Evolutionary conservation across 2,888 invertebrate genomes (phyloP), one percentile per base, ranked within the genome.

Genomic region (Orthosia gracilis): DNA sequence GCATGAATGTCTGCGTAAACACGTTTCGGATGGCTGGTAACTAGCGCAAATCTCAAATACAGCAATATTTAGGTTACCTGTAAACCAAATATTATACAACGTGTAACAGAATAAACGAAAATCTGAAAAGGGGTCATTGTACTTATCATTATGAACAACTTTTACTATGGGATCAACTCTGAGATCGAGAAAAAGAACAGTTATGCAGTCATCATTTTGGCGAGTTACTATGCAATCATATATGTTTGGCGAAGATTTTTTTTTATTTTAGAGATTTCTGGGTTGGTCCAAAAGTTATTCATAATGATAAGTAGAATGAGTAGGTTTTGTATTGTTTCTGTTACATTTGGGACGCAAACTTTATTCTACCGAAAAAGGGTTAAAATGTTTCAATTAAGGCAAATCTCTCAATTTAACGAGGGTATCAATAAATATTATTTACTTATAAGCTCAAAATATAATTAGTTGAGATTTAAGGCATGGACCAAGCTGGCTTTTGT

Each of bases 401-500:
- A 59, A 72, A 72, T 45, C 26, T 59, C 64, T 76, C 23, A 65
- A 72, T 72, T 79, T 65, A 65, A 72, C 65, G 61, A 65, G 26
- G 79, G 59, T 72, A 50, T 71, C 59, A 21, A 77, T 78, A 77
- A 79, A 78, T 61, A 61, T 71, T 65, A 54, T 58, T 78, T 78
- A 54, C 54, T 78, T 78, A 78, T 47, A 47, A 45, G 61, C 79
- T 79, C 50, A 72, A 79, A 79, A 73, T 47, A 50, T 72, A 77
- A 79, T 79, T 54, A 65, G 50, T 61, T 55, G 45, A 31, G 50
- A 61, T 62, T 65, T 70, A 63, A 40, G 54, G 63, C 21, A 18
- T 78, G 54, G 54, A 64, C 57, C 49, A 54, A 63, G 21, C 47
- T 26, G 63, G 76, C 63, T 76, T 78, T 78, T 26, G 78, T 71